Percentiles rank a stretch among this genome's conserved stretches.
Conservation (phyloP, 2,888 invertebrate species). For the Pristionchus japonicus region DNA sequence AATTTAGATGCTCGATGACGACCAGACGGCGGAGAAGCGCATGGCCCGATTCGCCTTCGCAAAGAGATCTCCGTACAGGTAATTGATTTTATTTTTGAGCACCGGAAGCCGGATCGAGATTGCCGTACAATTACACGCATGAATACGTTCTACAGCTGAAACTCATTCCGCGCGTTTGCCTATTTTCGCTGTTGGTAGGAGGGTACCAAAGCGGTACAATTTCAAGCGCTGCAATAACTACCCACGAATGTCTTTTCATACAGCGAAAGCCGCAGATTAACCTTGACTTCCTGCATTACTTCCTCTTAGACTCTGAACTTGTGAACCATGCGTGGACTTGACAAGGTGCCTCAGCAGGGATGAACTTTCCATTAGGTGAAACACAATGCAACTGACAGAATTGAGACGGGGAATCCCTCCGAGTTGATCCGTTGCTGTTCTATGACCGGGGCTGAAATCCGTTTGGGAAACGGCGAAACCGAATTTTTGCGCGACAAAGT, state of each 20-base stretch:
- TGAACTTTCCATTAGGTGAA: too few relatives aligned
- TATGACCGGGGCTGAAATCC: not conserved
- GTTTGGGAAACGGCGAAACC: not conserved
- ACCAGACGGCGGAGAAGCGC: conserved; percentile 34
- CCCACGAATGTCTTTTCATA: not conserved
- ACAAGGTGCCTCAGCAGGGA: not conserved
- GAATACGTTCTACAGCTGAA: too few relatives aligned
- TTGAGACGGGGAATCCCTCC: not conserved
- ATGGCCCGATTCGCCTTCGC: conserved; percentile 44
- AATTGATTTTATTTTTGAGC: too few relatives aligned
- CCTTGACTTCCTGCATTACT: too few relatives aligned
- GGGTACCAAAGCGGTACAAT: not conserved
- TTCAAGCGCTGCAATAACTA: not conserved
- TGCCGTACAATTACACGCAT: too few relatives aligned
- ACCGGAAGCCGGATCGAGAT: too few relatives aligned
- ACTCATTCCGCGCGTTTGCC: too few relatives aligned
- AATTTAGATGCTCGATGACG: conserved; percentile 33
- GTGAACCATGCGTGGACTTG: too few relatives aligned
- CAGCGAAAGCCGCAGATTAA: too few relatives aligned
- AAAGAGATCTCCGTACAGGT: conserved; percentile 45
- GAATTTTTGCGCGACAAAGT: not conserved
- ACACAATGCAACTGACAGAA: not conserved
- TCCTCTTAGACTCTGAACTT: too few relatives aligned
- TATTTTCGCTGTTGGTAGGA: too few relatives aligned
- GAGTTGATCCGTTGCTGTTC: not conserved